phyloP scores from a whole-genome alignment of 2,113 vertebrate species.

The Microtus ochrogaster region DNA sequence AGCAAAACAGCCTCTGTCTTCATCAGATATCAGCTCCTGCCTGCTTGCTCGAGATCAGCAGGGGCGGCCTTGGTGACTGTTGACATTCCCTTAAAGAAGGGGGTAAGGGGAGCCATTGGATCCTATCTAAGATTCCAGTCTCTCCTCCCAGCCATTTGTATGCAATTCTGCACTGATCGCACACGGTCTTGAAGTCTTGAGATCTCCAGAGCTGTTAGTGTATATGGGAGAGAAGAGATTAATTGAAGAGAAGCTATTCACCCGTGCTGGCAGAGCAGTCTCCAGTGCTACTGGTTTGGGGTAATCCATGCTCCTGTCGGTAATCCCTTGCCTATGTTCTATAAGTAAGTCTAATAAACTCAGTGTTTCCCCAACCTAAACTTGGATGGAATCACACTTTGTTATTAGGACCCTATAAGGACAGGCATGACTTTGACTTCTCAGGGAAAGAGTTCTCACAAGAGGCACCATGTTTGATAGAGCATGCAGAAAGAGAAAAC shows the following conservation, averaged over 20 bases:
- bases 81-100: neutral
- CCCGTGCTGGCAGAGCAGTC: neutral
- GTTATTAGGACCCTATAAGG: neutral
- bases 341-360: neutral
- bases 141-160: neutral
- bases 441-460: neutral
- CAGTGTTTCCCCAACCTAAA: neutral
- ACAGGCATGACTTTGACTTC: neutral
- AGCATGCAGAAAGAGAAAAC: neutral
- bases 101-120: neutral
- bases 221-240: neutral
- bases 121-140: no score
- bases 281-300: neutral
- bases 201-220: neutral
- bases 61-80: neutral
- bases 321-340: neutral
- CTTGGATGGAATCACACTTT: neutral
- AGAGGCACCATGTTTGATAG: neutral
- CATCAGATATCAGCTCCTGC: neutral
- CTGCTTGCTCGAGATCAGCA: neutral
- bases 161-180: neutral
- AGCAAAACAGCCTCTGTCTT: neutral
- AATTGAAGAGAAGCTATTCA: neutral
- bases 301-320: neutral
- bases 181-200: neutral